Evolutionary conservation across 2,797 vertebrate genomes (phyloP).

Genomic region (Enteromius thamalakanensis): DNA sequence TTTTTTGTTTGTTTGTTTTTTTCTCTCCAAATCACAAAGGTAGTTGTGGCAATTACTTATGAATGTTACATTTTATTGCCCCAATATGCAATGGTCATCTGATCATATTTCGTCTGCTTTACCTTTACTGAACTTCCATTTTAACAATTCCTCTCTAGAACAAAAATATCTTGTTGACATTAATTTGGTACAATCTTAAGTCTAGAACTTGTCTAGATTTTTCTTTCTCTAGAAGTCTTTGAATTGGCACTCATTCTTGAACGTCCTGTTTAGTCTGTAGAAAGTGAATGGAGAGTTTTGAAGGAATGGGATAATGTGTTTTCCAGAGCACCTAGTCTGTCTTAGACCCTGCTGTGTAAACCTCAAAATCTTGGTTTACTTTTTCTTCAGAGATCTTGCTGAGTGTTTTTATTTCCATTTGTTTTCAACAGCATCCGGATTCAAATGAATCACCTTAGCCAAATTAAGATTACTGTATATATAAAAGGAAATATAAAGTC

Average conservation of each 20-base stretch:
- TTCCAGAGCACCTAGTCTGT: slow-evolving; percentile 34
- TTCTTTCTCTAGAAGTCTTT: slow-evolving; percentile 16
- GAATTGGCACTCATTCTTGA: slow-evolving; percentile 33
- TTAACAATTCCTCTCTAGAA: background rate
- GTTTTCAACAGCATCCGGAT: background rate
- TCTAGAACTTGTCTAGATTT: background rate
- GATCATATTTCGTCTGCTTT: background rate
- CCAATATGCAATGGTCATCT: background rate
- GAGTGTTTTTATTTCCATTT: background rate
- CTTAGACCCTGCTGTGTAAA: background rate
- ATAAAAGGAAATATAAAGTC: background rate
- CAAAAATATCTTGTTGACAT: background rate
- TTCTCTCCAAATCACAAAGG: background rate
- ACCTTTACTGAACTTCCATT: background rate
- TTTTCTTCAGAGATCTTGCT: slow-evolving; percentile 12
- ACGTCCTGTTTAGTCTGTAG: slow-evolving; percentile 60
- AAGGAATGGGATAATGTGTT: slow-evolving; percentile 19
- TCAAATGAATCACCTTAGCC: slow-evolving; percentile 4
- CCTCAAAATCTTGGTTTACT: background rate
- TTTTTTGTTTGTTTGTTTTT: background rate
- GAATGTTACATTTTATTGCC: background rate
- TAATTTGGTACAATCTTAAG: background rate
- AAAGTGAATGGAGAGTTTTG: slow-evolving; percentile 14
- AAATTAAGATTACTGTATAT: slow-evolving; percentile 4
- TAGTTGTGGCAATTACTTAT: background rate